Base-by-base conservation (phyloP, 2,888 invertebrate genomes). In the Pachliopta kotzebuea region DNA sequence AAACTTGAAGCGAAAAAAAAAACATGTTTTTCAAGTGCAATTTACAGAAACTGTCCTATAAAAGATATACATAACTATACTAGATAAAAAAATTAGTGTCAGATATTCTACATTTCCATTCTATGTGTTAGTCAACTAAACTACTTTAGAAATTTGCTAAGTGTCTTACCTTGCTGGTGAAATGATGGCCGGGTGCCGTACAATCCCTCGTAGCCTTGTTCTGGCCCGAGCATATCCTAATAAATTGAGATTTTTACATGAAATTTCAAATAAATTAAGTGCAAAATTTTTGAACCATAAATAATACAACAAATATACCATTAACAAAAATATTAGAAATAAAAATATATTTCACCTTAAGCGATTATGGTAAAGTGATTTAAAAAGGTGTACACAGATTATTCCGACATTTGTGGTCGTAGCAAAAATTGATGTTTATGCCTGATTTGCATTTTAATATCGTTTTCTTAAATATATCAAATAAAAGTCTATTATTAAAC, bases 181-280 rank as follows among this genome's bases (percentile, higher is more conserved):
- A 96, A 97, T 77, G 97, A 97, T 76, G 97, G 97, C 84, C 97
- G 96, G 87, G 97, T 97, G 82, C 96, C 96, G 91, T 98, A 98
- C 93, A 97, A 95, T 88, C 96, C 96, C 86, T 98, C 98, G 93
- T 97, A 98, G 81, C 96, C 95, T 92, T 97, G 97, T 88, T 98
- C 98, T 79, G 97, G 96, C 83, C 95, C 96, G 89, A 96, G 94
- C 95, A 97, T 96, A 90, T 97, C 98, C 97, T 97, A 94, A 67
- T 84, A 66, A 77, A 88, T 86, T 72, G 79, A 80, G 81, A 80
- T 81, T 72, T 82, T 73, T 21, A 9, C 75, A 79, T 72, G 73
- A 78, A 77, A 78, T 80, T 77, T 75, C 68, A 75, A 80, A 76
- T 72, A 67, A 75, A 74, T 70, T 66, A 71, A 69, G 68, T 45